Base-by-base conservation (phyloP, 2,113 vertebrate species). In the Lepus europaeus region DNA sequence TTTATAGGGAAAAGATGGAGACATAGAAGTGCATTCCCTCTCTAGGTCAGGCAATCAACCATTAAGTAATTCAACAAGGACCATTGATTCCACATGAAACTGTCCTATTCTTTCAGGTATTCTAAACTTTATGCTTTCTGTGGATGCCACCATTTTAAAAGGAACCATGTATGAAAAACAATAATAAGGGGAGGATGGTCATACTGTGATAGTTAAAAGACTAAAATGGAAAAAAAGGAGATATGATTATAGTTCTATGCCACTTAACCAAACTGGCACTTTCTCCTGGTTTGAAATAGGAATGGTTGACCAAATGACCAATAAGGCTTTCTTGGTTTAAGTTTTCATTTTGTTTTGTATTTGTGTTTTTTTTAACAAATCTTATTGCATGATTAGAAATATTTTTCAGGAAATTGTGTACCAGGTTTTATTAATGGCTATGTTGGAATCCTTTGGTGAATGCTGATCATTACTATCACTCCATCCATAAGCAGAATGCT, bases 191-290 rank as follows among this genome's bases (percentile, higher is more conserved):
- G 19, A 33, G 69, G 39, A 11, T 80, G 11, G n/a, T 11, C 1
- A 7, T 51, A n/a, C 85, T 79, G 76, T 92, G 59, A 72, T 81
- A 90, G 53, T 31, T 92, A 66, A 78, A 31, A 92, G 16, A 53
- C 9, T 85, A 12, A 59, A 61, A 53, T 59, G 88, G 22, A 69
- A 86, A 56, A 45, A 45, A 80, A 61, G 45, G 19, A 66, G 17
- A 39, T 1, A 9, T 16, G 4, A 23, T 22, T 61, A 9, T 14
- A 79, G 20, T 74, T 80, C 53, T 90, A 31, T 9, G 19, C 23
- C 1, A 11, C 6, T 64, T 87, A 63, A 9, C 5, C 39, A 78
- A 72, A 77, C 25, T 78, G 51, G 22, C 36, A 2, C 5, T 19
- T 0, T 80, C 27, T 68, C 20, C 19, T 87, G 23, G 27, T 56